Evolutionary conservation across 2,113 vertebrate species (phyloP).

Genomic region (Alces alces): DNA sequence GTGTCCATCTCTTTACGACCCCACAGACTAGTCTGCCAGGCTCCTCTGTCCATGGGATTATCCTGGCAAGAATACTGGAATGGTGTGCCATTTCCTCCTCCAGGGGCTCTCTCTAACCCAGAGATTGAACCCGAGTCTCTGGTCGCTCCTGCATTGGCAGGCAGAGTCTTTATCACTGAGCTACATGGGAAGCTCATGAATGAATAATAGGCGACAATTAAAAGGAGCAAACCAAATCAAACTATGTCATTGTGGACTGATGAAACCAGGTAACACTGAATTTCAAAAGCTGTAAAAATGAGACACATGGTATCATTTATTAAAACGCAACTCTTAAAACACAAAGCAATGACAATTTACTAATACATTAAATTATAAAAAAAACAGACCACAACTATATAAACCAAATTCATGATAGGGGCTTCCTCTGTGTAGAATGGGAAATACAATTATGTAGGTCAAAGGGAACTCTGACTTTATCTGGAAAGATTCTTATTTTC

Average conservation of each 20-base stretch:
- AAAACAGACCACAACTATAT: not conserved
- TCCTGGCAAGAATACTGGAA: not conserved
- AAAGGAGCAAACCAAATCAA: not conserved
- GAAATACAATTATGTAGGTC: not conserved
- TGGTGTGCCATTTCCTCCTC: not conserved
- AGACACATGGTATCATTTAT: not conserved
- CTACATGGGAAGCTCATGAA: not conserved
- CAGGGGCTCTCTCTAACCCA: not conserved
- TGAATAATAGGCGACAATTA: not conserved
- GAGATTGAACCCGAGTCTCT: fast-evolving
- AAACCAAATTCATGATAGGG: not conserved
- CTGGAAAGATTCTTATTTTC: not conserved
- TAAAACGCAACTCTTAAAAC: not conserved
- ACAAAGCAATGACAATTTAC: not conserved
- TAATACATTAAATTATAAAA: slow-evolving; percentile 18
- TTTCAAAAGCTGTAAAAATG: not conserved
- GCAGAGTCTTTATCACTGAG: not conserved
- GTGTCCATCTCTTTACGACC: not conserved
- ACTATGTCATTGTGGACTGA: not conserved
- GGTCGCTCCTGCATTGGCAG: not conserved
- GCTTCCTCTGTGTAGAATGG: not conserved
- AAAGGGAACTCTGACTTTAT: not conserved
- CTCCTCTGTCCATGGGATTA: not conserved
- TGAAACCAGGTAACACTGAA: not conserved
- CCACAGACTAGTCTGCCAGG: not conserved